Percentiles rank a stretch among this genome's conserved stretches.
Evolutionary conservation across 2,797 vertebrate genomes (phyloP).

Genomic region (Phoeniculus purpureus): DNA sequence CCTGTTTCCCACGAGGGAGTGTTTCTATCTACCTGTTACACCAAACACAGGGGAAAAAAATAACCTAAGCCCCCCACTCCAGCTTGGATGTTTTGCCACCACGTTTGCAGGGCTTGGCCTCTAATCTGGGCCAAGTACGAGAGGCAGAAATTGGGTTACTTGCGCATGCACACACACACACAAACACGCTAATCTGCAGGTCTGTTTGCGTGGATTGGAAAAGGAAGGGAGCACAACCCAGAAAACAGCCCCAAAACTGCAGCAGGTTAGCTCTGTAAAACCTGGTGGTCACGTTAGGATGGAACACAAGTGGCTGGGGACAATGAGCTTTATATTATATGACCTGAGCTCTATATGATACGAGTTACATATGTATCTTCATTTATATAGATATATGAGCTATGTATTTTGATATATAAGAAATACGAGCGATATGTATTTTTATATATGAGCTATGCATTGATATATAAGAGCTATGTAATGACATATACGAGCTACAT

Average conservation of each 20-base stretch:
- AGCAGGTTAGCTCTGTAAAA: background rate
- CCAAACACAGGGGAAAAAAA: background rate
- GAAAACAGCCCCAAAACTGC: background rate
- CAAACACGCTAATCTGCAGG: background rate
- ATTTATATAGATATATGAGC: too few species aligned
- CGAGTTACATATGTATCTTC: too few species aligned
- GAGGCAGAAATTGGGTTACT: constrained; percentile 69
- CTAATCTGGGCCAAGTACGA: constrained; percentile 59
- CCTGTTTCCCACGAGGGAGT: background rate
- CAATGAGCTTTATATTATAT: background rate
- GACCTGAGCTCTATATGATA: too few species aligned
- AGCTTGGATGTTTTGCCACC: background rate
- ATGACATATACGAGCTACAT: too few species aligned
- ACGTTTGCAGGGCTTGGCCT: background rate
- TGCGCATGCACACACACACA: background rate
- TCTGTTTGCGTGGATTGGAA: background rate
- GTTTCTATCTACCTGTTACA: constrained; percentile 46
- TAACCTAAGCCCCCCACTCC: background rate
- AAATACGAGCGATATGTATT: too few species aligned
- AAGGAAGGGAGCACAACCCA: background rate
- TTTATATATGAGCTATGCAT: too few species aligned
- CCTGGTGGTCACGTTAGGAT: background rate
- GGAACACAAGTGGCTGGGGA: background rate
- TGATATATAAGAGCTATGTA: too few species aligned
- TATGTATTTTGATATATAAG: too few species aligned